phyloP scores from a whole-genome alignment of 2,113 vertebrate species.

The Corythornis vintsioides region DNA sequence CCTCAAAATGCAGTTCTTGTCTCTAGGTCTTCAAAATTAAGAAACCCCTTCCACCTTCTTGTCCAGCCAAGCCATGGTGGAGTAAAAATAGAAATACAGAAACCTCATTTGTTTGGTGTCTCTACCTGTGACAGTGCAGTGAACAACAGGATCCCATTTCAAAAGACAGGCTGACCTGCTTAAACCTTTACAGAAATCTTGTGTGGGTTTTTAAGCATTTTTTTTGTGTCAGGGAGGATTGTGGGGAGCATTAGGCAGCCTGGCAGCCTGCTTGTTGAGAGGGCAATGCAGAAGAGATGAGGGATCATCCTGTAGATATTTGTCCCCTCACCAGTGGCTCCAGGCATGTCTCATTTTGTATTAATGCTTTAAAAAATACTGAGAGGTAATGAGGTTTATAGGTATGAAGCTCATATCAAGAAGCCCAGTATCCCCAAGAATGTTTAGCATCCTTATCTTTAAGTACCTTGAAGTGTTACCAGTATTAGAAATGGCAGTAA shows the following conservation, averaged over 20 bases:
- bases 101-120: background rate
- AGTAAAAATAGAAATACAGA: background rate
- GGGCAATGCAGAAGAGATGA: background rate
- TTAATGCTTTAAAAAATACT: background rate
- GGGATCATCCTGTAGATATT: background rate
- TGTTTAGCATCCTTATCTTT: background rate
- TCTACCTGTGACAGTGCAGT: background rate
- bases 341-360: background rate
- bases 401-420: background rate
- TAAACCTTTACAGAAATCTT: background rate
- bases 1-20: background rate
- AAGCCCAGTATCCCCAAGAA: background rate
- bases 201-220: background rate
- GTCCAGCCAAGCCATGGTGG: background rate
- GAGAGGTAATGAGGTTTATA: background rate
- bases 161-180: accelerated
- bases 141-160: background rate
- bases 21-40: background rate
- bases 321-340: background rate
- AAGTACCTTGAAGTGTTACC: background rate
- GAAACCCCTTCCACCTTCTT: background rate
- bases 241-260: background rate
- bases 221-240: accelerated
- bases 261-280: background rate
- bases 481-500: background rate